Evolutionary conservation across 1,140 invertebrate species (phyloP), one percentile per base, ranked within the genome.

Genomic region (Nasonia longicornis): DNA sequence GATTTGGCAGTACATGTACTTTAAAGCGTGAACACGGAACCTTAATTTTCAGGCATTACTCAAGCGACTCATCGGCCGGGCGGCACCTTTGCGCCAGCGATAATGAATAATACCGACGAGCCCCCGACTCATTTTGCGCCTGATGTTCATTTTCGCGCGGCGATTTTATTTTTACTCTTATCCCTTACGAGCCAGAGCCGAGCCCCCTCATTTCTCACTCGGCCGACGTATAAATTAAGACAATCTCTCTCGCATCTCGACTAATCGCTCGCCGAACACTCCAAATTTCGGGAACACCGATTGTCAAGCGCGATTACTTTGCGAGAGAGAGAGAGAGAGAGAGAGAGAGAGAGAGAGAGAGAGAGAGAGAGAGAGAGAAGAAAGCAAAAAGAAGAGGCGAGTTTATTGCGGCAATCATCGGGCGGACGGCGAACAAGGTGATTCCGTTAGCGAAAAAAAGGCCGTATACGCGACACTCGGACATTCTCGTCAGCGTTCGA

Each of bases 1-100:
- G 83, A 85, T 85, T 86, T 84, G 76, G 80, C 76, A 83, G 75
- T 85, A 86, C 85, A 83, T 67, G 85, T 76, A 72, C 78, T 83
- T 70, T 77, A 76, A 84, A 82, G 83, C 63, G 69, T 64, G 76
- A 82, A 82, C 75, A 78, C 64, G 75, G 52, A 45, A 26, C n/a
- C 26, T 73, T 72, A 73, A 82, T 82, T 78, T 64, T 52, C n/a
- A 42, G 64, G 38, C 84, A 86, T 86, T 84, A 83, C 45, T 83
- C 84, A 82, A 83, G 63, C 38, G 42, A 48, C 22, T 79, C 78
- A 66, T 79, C 52, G 77, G 58, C 52, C 58, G 3, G 71, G 81
- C 81, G 74, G 74, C 38, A 45, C 67, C 38, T 77, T 81, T 81
- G 67, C 31, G 11, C 52, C 67, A 20, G 20, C 20, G 45, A 67